These are phyloP conservation scores for Sebastes itinus DNA, from an alignment of 2,797 vertebrate species.

Conservation along the genomic window DNA sequence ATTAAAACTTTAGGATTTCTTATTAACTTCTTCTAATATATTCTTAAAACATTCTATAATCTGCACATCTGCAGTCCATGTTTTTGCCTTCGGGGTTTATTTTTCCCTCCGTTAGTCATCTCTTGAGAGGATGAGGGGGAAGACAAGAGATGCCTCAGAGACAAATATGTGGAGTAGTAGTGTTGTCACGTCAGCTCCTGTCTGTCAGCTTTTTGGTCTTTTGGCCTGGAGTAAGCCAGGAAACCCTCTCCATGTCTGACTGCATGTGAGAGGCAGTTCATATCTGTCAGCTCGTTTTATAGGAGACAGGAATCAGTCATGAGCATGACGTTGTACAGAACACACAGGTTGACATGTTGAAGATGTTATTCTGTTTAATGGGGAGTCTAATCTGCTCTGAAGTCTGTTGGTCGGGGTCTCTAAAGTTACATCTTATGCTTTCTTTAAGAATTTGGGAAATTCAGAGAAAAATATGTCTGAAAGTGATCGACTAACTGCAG, in stretches of 20 bases:
- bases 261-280: neutral
- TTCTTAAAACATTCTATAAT: neutral
- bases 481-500: neutral
- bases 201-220: constrained; percentile 24
- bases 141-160: neutral
- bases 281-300: constrained; percentile 7
- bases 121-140: neutral
- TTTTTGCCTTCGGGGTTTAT: neutral
- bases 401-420: neutral
- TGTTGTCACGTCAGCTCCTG: constrained; percentile 18
- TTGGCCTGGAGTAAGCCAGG: neutral
- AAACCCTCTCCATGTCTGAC: neutral
- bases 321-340: neutral
- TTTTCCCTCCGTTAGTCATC: neutral
- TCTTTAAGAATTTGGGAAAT: neutral
- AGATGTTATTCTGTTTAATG: neutral
- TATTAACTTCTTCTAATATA: constrained; percentile 6
- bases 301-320: neutral
- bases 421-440: neutral
- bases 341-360: neutral
- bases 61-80: neutral
- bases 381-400: neutral
- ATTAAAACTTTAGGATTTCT: constrained; percentile 34
- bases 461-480: neutral
- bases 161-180: neutral